phyloP scores from a whole-genome alignment of 2,888 invertebrate genomes.

The Leptopilina drosophilae region DNA sequence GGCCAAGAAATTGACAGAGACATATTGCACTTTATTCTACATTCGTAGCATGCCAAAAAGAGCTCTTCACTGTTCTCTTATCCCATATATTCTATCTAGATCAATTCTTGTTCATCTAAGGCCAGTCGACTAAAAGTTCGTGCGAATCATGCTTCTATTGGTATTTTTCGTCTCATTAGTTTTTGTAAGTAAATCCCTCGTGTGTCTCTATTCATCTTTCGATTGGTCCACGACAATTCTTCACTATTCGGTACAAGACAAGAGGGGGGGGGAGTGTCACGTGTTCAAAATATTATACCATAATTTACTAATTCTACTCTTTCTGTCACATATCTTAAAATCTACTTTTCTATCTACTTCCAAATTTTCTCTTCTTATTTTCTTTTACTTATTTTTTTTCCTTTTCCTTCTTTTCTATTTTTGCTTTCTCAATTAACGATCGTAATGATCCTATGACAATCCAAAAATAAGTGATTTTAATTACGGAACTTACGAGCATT shows the following conservation, averaged over 20 bases:
- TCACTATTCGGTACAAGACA: neutral
- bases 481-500: too few species aligned
- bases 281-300: neutral
- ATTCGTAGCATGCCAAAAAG: slow-evolving; percentile 66
- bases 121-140: slow-evolving; percentile 61
- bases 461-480: too few species aligned
- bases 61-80: slow-evolving; percentile 61
- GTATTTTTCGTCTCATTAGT: slow-evolving; percentile 61
- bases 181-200: slow-evolving; percentile 61
- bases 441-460: too few species aligned
- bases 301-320: too few species aligned
- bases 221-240: neutral
- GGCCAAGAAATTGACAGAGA: slow-evolving; percentile 51
- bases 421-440: too few species aligned
- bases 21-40: slow-evolving; percentile 59
- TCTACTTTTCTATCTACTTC: too few species aligned
- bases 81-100: slow-evolving; percentile 66
- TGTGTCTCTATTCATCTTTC: slow-evolving; percentile 10
- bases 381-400: too few species aligned
- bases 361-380: too few species aligned
- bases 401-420: too few species aligned
- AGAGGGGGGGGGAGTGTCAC: neutral
- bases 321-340: too few species aligned
- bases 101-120: slow-evolving; percentile 60
- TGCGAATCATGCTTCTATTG: slow-evolving; percentile 67